Evolutionary conservation across 2,888 invertebrate species (phyloP), one percentile per base, ranked within the genome.

Genomic region (Patella pellucida): DNA sequence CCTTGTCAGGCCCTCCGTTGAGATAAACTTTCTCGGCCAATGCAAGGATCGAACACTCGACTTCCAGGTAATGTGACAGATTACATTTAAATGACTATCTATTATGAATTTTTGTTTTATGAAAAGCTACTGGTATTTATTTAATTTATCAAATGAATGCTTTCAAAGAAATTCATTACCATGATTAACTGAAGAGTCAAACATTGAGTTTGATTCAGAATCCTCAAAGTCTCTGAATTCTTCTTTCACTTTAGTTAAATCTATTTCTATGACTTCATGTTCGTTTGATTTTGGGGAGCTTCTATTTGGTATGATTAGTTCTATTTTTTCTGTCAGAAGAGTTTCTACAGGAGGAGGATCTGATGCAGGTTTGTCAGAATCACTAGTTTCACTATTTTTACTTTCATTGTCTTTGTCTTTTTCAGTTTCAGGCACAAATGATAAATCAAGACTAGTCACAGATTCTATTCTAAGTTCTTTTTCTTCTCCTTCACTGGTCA

Each of bases 401-500:
- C 23, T 62, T 62, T 62, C 62, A 19, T 3, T 15, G 62, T 62
- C 62, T 23, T 23, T 15, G 62, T 62, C 62, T 23, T 23, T 23
- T 19, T 19, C 23, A 15, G 23, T 23, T 15, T 19, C 62, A 23
- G 62, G 11, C 19, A 23, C 62, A 23, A 62, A 23, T 62, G 62
- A 62, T 62, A 62, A 62, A 62, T 62, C 62, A 62, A 23, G 62
- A 62, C 62, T 62, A 62, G 62, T 62, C 19, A 62, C 62, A 62
- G 62, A 62, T 62, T 62, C 62, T 62, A 62, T 62, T 62, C 14
- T 62, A 23, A 62, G 62, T 62, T 62, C 12, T 23, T 23, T 23
- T 23, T 62, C 62, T 23, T 62, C 62, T 62, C 62, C 62, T 62
- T 62, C 62, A 12, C 12, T 23, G 23, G 11, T 23, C 2, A 23